Evolutionary conservation across 2,797 vertebrate species (phyloP), one percentile per base, ranked within the genome.

Genomic region (Ambastaia sidthimunki): DNA sequence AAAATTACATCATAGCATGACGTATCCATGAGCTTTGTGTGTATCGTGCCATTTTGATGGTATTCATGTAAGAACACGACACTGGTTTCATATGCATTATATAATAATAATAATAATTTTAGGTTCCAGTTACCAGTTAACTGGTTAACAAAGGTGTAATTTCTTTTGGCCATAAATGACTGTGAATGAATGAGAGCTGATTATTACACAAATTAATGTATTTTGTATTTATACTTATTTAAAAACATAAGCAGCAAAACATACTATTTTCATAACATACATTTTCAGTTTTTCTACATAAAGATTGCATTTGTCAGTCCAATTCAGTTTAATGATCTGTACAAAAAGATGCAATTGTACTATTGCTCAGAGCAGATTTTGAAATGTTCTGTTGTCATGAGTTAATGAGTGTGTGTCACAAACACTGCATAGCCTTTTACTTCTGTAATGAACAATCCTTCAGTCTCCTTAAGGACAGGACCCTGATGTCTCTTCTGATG

Each of bases 1-100:
- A 18, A 70, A 73, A 74, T 87, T 87, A 84, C 86, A 84, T 87
- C 86, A 87, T 79, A 71, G 66, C 65, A 62, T 80, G 73, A 77
- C 72, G 63, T 65, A 68, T 62, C 52, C 73, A 18, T 37, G 34
- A 37, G 34, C 37, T 41, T 28, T 28, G 28, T 28, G 37, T 41
- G 37, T 41, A 10, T 41, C 9, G 37, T 41, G 63, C 50, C n/a
- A 28, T 44, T 50, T 4, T 34, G 11, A 60, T 25, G 15, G 18
- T 31, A 50, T 34, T 62, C 16, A 37, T 44, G 21, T 9, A 50
- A 57, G 60, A 72, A 72, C 31, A 47, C 19, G 57, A 67, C 21
- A 1, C 7, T 66, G 44, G 7, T 41, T 41, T n/a, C n/a, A 1
- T 28, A 9, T 10, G 1, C 2, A 41, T 9, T 10, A 41, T 9